A percentile compares a stretch with the other conserved stretches of the same genome.
These are phyloP conservation scores for Sussaba pulchella DNA, from an alignment of 2,888 invertebrate genomes.

Conservation along the genomic window DNA sequence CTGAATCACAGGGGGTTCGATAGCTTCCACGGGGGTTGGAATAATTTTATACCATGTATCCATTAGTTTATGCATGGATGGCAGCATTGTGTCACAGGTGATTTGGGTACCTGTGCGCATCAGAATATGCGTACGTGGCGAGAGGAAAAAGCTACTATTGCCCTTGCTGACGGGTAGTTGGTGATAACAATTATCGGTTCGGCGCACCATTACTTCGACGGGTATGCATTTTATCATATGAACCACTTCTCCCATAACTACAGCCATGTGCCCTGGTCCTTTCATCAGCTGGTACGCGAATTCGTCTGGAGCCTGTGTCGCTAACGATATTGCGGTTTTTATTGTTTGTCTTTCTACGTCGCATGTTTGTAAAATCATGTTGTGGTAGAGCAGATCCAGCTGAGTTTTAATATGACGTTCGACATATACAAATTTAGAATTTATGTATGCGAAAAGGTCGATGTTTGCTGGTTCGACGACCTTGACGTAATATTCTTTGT, in stretches of 20 bases:
- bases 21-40: no score
- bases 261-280: slow-evolving; percentile 70
- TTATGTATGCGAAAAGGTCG: slow-evolving; percentile 63
- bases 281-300: slow-evolving; percentile 72
- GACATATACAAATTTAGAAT: slow-evolving; percentile 70
- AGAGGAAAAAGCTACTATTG: neutral
- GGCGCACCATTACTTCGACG: slow-evolving; percentile 57
- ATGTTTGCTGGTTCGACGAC: slow-evolving; percentile 39
- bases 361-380: slow-evolving; percentile 71
- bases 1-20: neutral
- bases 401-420: slow-evolving; percentile 68
- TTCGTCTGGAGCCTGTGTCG: slow-evolving; percentile 70
- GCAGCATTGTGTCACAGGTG: slow-evolving; percentile 4
- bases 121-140: slow-evolving; percentile 16
- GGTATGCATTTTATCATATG: slow-evolving; percentile 71
- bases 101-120: slow-evolving; percentile 10
- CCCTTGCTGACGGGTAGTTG: slow-evolving; percentile 66
- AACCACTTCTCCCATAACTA: slow-evolving; percentile 71
- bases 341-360: slow-evolving; percentile 71
- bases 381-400: slow-evolving; percentile 65
- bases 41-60: neutral
- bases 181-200: slow-evolving; percentile 64
- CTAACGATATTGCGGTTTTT: slow-evolving; percentile 69
- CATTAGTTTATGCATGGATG: neutral
- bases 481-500: neutral